A percentile compares a stretch with the other conserved stretches of the same genome.
phyloP scores from a whole-genome alignment of 2,888 invertebrate genomes.

The Iphiclides podalirius region DNA sequence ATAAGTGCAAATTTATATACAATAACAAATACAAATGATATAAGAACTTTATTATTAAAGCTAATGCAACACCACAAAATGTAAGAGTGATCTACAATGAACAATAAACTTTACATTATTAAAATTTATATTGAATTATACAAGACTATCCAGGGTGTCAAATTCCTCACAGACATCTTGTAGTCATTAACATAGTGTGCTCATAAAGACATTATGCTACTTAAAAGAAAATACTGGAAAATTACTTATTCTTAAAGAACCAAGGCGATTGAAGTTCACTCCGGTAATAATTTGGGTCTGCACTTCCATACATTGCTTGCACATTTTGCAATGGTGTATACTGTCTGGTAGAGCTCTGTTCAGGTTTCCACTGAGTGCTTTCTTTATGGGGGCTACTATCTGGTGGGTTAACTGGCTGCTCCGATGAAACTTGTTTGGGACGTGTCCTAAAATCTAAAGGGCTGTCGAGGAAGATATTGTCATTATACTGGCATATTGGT shows the following conservation, averaged over 20 bases:
- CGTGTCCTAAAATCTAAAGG: slow-evolving; percentile 56
- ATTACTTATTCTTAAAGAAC: slow-evolving; percentile 49
- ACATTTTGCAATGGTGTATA: slow-evolving; percentile 34
- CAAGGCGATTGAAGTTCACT: slow-evolving; percentile 65
- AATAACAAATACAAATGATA: slow-evolving; percentile 5
- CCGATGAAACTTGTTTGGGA: slow-evolving; percentile 26
- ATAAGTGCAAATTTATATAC: neutral
- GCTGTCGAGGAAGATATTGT: slow-evolving; percentile 56
- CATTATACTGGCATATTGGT: slow-evolving; percentile 67
- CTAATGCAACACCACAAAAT: slow-evolving; percentile 8
- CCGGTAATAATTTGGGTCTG: slow-evolving; percentile 52
- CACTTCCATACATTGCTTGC: slow-evolving; percentile 44
- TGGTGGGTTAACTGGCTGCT: slow-evolving; percentile 6
- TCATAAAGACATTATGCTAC: slow-evolving; percentile 20
- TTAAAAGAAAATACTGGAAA: slow-evolving; percentile 23
- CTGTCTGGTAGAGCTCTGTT: slow-evolving; percentile 37
- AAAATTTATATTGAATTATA: slow-evolving; percentile 1
- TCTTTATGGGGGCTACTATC: slow-evolving; percentile 21
- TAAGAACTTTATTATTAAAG: slow-evolving; percentile 2
- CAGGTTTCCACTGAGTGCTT: slow-evolving; percentile 45
- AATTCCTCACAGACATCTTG: slow-evolving; percentile 4
- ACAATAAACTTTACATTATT: slow-evolving; percentile 5
- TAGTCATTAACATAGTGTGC: slow-evolving; percentile 9
- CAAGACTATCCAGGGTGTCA: slow-evolving; percentile 2
- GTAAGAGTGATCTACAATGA: slow-evolving; percentile 1